Percentiles rank a stretch among this genome's conserved stretches.
These are phyloP conservation scores for Drosophila neutralis DNA, from an alignment of 2,888 invertebrate species.

Conservation along the genomic window DNA sequence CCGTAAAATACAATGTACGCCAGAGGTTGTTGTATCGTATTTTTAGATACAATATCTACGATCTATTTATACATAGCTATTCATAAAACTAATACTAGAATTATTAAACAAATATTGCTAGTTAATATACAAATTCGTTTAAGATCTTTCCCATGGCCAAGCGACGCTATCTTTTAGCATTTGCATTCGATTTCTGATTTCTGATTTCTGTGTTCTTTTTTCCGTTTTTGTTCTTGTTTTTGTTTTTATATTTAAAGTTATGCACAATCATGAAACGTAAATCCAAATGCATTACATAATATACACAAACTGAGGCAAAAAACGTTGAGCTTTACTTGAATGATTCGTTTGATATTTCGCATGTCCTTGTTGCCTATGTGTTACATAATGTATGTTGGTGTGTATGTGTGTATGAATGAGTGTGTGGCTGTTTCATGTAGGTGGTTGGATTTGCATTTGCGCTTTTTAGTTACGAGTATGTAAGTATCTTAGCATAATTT, in stretches of 20 bases:
- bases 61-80: constrained; percentile 49
- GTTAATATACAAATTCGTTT: constrained; percentile 81
- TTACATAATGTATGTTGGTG: background rate
- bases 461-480: constrained; percentile 21
- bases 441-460: constrained; percentile 35
- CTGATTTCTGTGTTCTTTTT: constrained; percentile 10
- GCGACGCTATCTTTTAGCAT: constrained; percentile 47
- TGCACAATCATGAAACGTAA: constrained; percentile 40
- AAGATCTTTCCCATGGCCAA: constrained; percentile 70
- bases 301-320: constrained; percentile 40
- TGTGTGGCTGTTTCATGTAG: constrained; percentile 34
- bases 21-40: constrained; percentile 24
- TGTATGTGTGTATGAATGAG: background rate
- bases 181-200: constrained; percentile 11
- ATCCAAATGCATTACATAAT: constrained; percentile 39
- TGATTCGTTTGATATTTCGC: constrained; percentile 19
- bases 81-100: constrained; percentile 53
- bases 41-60: constrained; percentile 36
- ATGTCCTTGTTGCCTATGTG: constrained; percentile 27
- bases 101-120: constrained; percentile 80
- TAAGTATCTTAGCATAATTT: constrained; percentile 50
- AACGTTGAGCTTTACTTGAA: constrained; percentile 35
- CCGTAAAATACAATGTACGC: constrained; percentile 49
- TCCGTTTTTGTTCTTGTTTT: constrained; percentile 7
- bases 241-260: constrained; percentile 13